Percentiles rank a stretch among this genome's conserved stretches.
phyloP scores from a whole-genome alignment of 2,888 invertebrate species.

The Drosophila gaucha region DNA sequence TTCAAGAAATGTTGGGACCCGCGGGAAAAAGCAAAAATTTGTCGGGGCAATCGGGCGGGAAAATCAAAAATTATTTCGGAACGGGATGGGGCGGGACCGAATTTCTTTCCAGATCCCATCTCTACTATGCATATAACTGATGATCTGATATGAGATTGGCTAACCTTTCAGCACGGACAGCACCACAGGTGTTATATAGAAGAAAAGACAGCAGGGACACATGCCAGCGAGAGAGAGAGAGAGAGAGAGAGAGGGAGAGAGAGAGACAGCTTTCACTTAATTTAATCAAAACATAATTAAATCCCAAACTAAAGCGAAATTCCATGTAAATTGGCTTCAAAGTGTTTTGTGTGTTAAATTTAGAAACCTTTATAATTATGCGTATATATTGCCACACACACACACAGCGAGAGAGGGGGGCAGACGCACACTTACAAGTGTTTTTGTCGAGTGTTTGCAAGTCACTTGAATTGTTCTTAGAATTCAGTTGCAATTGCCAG shows the following conservation, averaged over 20 bases:
- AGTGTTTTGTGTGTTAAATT: conserved; percentile 18
- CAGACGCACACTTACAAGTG: background rate
- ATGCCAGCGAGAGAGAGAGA: background rate
- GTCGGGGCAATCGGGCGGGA: too few relatives aligned
- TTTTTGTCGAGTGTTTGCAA: conserved; percentile 33
- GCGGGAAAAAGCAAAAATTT: too few relatives aligned
- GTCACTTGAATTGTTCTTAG: conserved; percentile 45
- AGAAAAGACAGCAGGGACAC: too few relatives aligned
- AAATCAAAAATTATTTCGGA: too few relatives aligned
- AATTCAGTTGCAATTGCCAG: conserved; percentile 51
- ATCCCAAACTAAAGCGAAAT: conserved; percentile 7
- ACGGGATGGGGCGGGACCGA: too few relatives aligned
- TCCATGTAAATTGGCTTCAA: conserved; percentile 23
- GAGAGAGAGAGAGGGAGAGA: background rate
- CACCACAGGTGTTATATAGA: too few relatives aligned
- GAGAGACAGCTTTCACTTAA: background rate
- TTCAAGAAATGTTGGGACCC: too few relatives aligned
- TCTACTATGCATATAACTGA: too few relatives aligned
- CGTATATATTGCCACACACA: conserved; percentile 12
- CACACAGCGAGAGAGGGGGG: background rate
- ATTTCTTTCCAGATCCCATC: too few relatives aligned
- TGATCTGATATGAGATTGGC: too few relatives aligned
- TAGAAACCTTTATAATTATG: conserved; percentile 34
- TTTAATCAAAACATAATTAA: conserved; percentile 9
- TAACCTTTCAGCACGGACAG: too few relatives aligned